These are phyloP conservation scores for Epinephelus coioides DNA, from an alignment of 2,797 vertebrate genomes.

Conservation along the genomic window DNA sequence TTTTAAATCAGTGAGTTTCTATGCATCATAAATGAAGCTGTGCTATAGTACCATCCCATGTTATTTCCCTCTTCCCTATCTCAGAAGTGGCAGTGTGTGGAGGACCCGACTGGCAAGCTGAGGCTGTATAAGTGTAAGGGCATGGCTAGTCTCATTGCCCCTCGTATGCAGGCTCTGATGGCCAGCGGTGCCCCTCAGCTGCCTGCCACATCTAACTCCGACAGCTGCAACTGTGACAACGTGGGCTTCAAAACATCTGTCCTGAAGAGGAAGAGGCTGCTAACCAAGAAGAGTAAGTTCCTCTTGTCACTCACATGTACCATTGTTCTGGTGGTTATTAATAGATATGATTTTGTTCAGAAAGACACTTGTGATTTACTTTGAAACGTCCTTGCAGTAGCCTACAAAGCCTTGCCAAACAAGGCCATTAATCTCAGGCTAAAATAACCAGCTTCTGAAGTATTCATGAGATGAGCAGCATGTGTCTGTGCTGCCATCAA, in stretches of 20 bases:
- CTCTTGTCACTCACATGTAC: conserved; percentile 34
- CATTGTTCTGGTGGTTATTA: conserved; percentile 48
- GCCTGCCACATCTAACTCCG: conserved; percentile 70
- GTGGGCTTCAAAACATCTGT: conserved; percentile 82
- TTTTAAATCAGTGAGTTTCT: not conserved
- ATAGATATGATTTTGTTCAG: conserved; percentile 54
- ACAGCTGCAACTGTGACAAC: conserved; percentile 88
- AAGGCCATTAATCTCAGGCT: conserved; percentile 57
- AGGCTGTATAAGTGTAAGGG: conserved; percentile 96
- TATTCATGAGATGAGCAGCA: conserved; percentile 44
- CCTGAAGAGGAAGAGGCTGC: conserved; percentile 86
- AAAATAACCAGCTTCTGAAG: conserved; percentile 59
- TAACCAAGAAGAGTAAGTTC: conserved; percentile 92
- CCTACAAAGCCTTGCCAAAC: conserved; percentile 60
- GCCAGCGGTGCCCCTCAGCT: conserved; percentile 85
- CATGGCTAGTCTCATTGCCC: conserved; percentile 82
- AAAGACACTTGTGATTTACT: conserved; percentile 53
- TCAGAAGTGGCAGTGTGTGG: conserved; percentile 98
- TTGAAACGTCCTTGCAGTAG: conserved; percentile 64
- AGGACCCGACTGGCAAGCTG: conserved; percentile 92
- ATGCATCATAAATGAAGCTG: not conserved
- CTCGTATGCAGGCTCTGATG: conserved; percentile 83
- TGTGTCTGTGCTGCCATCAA: conserved; percentile 79
- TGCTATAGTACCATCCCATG: not conserved
- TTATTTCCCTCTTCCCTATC: conserved; percentile 27